Percentiles rank a stretch among this genome's conserved stretches.
Conservation (phyloP, 2,888 invertebrate species). For the Neoaliturus tenellus region DNA sequence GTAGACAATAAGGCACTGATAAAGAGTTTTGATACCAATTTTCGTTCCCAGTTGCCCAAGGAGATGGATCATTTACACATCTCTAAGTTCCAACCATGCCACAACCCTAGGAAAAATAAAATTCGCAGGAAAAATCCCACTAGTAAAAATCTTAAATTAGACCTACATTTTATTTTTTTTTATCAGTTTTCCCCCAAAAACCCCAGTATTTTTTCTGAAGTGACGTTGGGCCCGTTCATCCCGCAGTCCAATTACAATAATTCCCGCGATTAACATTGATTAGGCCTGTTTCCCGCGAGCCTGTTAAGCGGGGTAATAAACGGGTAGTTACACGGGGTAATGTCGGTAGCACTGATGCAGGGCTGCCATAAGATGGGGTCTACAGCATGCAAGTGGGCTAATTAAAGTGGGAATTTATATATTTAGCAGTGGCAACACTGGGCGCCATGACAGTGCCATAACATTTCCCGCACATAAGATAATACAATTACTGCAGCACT, state of each 20-base stretch:
- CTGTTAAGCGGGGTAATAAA: constrained; percentile 35
- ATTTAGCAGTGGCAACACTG: constrained; percentile 44
- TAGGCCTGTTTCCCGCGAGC: constrained; percentile 12
- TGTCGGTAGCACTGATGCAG: constrained; percentile 47
- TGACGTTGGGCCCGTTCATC: neutral
- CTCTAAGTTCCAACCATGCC: too few species aligned
- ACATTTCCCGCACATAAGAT: constrained; percentile 45
- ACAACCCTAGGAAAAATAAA: too few species aligned
- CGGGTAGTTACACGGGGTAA: constrained; percentile 43
- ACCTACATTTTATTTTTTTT: too few species aligned
- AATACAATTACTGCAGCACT: constrained; percentile 41
- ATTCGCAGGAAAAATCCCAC: too few species aligned
- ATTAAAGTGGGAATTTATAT: constrained; percentile 52
- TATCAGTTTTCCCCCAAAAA: neutral
- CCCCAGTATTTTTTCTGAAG: too few species aligned
- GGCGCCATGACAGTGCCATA: constrained; percentile 46
- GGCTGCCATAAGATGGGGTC: constrained; percentile 42
- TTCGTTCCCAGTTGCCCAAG: too few species aligned
- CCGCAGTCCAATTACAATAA: constrained; percentile 12
- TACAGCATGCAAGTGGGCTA: constrained; percentile 53
- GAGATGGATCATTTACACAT: too few species aligned
- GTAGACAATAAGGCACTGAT: too few species aligned
- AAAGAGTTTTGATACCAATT: too few species aligned
- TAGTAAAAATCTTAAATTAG: too few species aligned
- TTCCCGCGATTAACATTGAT: constrained; percentile 27